phyloP scores from a whole-genome alignment of 2,113 vertebrate species.

The Pycnonotus jocosus region DNA sequence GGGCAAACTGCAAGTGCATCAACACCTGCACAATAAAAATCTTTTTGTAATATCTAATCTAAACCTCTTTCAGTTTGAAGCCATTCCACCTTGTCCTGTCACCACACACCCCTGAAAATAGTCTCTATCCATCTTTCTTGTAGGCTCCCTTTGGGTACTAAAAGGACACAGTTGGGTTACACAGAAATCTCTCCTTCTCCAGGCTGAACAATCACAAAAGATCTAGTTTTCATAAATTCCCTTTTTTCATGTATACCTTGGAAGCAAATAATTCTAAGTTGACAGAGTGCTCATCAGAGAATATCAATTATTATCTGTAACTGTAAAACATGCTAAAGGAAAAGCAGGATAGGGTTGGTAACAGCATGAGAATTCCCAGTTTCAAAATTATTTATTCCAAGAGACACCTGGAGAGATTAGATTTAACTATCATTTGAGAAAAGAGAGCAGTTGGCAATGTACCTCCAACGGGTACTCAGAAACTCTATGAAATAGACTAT shows the following conservation, averaged over 20 bases:
- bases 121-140: neutral
- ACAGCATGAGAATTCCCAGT: neutral
- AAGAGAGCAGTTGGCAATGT: neutral
- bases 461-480: neutral
- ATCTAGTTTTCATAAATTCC: neutral
- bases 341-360: neutral
- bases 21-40: neutral
- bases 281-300: neutral
- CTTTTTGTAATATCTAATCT: neutral
- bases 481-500: neutral
- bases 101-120: neutral
- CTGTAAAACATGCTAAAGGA: neutral
- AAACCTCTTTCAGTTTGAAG: neutral
- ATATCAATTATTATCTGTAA: neutral
- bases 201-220: neutral
- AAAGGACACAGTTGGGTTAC: neutral
- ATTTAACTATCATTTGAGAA: neutral
- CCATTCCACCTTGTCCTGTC: too few species aligned
- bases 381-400: neutral
- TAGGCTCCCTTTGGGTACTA: neutral
- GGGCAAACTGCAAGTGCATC: neutral
- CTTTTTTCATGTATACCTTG: neutral
- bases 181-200: accelerated
- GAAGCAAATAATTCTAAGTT: neutral
- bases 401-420: neutral